phyloP scores from a whole-genome alignment of 1,140 invertebrate species.

The Lucilia sericata region DNA sequence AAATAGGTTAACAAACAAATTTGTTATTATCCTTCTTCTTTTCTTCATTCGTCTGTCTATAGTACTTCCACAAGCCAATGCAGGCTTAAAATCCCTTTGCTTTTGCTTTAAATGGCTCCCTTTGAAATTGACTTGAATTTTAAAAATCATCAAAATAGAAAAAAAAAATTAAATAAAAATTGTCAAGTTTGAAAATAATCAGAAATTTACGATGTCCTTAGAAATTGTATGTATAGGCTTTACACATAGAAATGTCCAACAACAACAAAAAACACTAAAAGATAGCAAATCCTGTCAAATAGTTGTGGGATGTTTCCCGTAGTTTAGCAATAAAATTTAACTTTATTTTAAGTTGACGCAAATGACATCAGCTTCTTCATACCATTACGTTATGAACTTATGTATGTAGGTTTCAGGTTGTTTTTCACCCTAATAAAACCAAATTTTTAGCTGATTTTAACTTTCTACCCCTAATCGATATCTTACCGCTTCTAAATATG shows the following conservation, averaged over 20 bases:
- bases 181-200: conserved; percentile 34
- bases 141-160: conserved; percentile 20
- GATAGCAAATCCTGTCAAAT: conserved; percentile 7
- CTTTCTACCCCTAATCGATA: background rate
- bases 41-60: background rate
- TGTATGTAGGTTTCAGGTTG: background rate
- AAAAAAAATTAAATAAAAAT: conserved; percentile 5
- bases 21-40: conserved; percentile 19
- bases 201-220: conserved; percentile 37
- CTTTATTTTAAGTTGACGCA: conserved; percentile 6
- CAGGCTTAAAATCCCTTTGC: background rate
- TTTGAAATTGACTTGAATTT: conserved; percentile 20
- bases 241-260: background rate
- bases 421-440: background rate
- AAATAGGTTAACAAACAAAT: conserved; percentile 19
- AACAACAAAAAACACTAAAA: background rate
- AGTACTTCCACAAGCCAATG: background rate
- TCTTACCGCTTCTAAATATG: background rate
- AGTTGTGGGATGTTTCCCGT: conserved; percentile 20
- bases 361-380: conserved; percentile 27
- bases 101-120: background rate
- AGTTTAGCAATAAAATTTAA: conserved; percentile 39
- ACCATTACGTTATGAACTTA: background rate
- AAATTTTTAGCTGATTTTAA: background rate
- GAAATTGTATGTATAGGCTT: conserved; percentile 28